Conservation (phyloP, 2,797 vertebrate species). For the Atherinosoma microstoma region DNA sequence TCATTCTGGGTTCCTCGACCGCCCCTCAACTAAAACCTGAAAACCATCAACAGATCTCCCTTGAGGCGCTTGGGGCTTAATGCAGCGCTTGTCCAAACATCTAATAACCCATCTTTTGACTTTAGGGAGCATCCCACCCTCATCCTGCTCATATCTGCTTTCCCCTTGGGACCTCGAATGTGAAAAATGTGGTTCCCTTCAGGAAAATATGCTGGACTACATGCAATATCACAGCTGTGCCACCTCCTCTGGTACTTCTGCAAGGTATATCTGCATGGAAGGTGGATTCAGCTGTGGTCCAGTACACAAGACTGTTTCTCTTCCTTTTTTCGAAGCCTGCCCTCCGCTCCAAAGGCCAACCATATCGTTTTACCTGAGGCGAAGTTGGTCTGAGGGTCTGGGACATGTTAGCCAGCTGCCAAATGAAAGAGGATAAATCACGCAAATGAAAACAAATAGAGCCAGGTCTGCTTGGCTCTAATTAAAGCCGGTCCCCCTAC, state of each 20-base stretch:
- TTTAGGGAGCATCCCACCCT: constrained; percentile 70
- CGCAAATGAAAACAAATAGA: constrained; percentile 86
- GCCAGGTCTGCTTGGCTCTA: constrained; percentile 73
- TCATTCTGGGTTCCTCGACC: constrained; percentile 44
- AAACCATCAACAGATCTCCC: constrained; percentile 67
- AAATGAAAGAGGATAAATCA: constrained; percentile 87
- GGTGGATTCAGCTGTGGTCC: constrained; percentile 68
- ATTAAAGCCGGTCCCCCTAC: constrained; percentile 75
- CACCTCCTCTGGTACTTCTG: constrained; percentile 43
- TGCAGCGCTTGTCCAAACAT: constrained; percentile 74
- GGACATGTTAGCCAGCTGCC: constrained; percentile 82
- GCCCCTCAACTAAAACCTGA: constrained; percentile 50
- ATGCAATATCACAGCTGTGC: constrained; percentile 53
- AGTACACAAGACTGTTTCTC: constrained; percentile 49
- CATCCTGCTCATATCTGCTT: constrained; percentile 58
- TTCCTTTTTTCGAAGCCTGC: constrained; percentile 35
- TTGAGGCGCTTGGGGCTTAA: constrained; percentile 52
- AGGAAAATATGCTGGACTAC: constrained; percentile 51
- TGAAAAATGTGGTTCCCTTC: constrained; percentile 67
- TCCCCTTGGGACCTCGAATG: constrained; percentile 45
- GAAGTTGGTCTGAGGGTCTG: constrained; percentile 69
- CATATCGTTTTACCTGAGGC: constrained; percentile 74
- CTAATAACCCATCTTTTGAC: constrained; percentile 76
- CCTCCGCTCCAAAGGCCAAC: constrained; percentile 61
- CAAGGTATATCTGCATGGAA: constrained; percentile 63